These are phyloP conservation scores for Lytechinus variegatus DNA, from an alignment of 35 echinoderm and acorn worm species.

Conservation along the genomic window DNA sequence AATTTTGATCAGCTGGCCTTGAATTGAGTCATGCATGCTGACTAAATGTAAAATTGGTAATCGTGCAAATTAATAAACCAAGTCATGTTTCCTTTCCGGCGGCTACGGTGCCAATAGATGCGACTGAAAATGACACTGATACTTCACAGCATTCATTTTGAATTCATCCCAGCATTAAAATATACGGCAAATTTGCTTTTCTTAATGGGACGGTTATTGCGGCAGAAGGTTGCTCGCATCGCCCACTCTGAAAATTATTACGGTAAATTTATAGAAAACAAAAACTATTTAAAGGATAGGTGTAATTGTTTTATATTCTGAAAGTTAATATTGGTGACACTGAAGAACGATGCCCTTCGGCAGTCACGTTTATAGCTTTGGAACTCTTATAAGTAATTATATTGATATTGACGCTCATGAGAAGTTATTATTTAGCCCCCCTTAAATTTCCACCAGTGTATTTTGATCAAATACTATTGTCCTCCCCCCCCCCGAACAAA, in stretches of 20 bases:
- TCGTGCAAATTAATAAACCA: neutral
- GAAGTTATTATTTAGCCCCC: too few species aligned
- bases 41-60: neutral
- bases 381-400: neutral
- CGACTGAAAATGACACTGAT: neutral
- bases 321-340: neutral
- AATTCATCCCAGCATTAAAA: neutral
- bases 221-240: neutral
- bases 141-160: neutral
- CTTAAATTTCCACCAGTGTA: too few species aligned
- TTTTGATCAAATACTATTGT: too few species aligned
- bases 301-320: neutral
- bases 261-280: neutral
- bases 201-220: neutral
- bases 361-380: neutral
- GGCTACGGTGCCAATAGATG: neutral
- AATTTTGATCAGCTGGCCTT: neutral
- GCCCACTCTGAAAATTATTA: neutral
- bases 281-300: neutral
- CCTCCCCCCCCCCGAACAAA: too few species aligned
- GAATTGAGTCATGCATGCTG: neutral
- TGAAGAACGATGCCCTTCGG: neutral
- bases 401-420: neutral
- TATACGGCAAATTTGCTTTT: neutral
- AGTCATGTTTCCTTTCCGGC: neutral